Evolutionary conservation across 2,797 vertebrate species (phyloP).

Genomic region (Alosa sapidissima): DNA sequence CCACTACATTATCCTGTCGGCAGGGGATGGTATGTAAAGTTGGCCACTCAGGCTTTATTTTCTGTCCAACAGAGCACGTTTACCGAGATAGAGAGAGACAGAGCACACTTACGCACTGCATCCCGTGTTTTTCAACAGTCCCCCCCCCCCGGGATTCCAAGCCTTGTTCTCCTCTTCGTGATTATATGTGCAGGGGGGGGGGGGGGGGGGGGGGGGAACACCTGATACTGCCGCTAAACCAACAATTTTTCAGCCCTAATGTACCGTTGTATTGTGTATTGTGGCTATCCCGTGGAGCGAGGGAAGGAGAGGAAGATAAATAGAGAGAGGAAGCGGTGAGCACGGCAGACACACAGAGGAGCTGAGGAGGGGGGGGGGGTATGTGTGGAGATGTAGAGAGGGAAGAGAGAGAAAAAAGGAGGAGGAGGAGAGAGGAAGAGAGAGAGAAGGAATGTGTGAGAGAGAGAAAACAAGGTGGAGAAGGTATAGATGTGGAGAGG

Average conservation of each 20-base stretch:
- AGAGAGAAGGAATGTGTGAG: not conserved
- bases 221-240: slow-evolving; percentile 22
- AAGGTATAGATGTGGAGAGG: no score
- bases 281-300: not conserved
- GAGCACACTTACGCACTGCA: slow-evolving; percentile 26
- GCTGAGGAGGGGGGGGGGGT: not conserved
- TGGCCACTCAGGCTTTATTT: slow-evolving; percentile 29
- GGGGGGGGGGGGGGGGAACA: no score
- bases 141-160: slow-evolving; percentile 36
- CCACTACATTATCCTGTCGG: slow-evolving; percentile 34
- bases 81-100: not conserved
- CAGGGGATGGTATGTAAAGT: slow-evolving; percentile 25
- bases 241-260: slow-evolving; percentile 33
- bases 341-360: not conserved
- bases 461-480: not conserved
- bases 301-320: not conserved
- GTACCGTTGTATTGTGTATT: slow-evolving; percentile 16
- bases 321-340: not conserved
- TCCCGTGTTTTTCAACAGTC: slow-evolving; percentile 22
- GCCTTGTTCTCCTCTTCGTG: slow-evolving; percentile 39
- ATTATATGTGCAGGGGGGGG: slow-evolving; percentile 20
- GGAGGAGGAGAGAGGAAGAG: no score
- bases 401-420: not conserved
- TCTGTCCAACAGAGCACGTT: not conserved
- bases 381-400: not conserved